Evolutionary conservation across 2,888 invertebrate genomes (phyloP), one percentile per base, ranked within the genome.

Genomic region (Volucella inanis): DNA sequence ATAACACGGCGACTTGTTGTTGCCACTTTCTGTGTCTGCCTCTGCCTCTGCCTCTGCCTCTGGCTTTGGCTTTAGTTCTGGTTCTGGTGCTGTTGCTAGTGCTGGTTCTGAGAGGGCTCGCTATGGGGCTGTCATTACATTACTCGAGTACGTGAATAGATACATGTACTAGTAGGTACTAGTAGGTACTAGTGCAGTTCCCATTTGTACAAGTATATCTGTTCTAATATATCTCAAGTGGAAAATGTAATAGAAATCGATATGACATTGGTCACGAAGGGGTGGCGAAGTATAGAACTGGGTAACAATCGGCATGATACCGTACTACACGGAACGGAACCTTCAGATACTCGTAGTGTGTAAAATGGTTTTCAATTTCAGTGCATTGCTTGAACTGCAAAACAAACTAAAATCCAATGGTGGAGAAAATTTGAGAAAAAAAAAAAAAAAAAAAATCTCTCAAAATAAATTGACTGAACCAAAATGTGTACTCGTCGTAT

Each of bases 1-100:
- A 85, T 85, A 85, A 47, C 72, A 85, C 76, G 52, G 79, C 70
- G 80, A 84, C 84, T 85, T 72, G 76, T 77, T 85, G 81, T 85
- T 81, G 76, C 81, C 76, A 77, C 55, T 75, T 76, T 75, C 74
- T 61, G 22, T 65, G 31, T 6, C 31, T 31, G 31, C 31, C 31
- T 31, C 31, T 31, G 31, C 0, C 31, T 31, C 6, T 31, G 1
- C 0, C 31, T 31, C 6, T 31, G 2, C 0, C 6, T 31, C 31
- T 31, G 31, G 31, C 2, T 22, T 2, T 22, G 18, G 18, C 3
- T 22, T 3, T 22, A 3, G 47, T 47, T 1, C 2, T 22, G 18
- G 18, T 22, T 2, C 18, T 22, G 18, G 18, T 22, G 18, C 18
- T 22, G 18, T 22, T 22, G 2, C 18, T 22, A 22, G 18, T 31